Evolutionary conservation across 1,140 invertebrate genomes (phyloP).

Genomic region (Platyura marginata): DNA sequence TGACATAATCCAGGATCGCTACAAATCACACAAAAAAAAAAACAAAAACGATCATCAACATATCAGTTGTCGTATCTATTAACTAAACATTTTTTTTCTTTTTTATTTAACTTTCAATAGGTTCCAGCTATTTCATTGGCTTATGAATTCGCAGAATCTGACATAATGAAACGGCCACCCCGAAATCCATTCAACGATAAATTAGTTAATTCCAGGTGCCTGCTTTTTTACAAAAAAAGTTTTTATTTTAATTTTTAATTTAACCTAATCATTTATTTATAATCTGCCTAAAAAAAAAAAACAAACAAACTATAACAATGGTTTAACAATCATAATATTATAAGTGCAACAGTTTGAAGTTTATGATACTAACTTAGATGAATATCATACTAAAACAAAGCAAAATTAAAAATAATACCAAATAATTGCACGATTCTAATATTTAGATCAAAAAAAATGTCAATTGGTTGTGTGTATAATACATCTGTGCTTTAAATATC

Average conservation of each 20-base stretch:
- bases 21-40: neutral
- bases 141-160: conserved; percentile 94
- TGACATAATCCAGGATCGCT: too few relatives aligned
- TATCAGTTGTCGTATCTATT: too few relatives aligned
- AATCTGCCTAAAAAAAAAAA: neutral
- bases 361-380: too few relatives aligned
- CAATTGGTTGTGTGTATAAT: too few relatives aligned
- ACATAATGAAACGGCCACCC: conserved; percentile 98
- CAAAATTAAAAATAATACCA: too few relatives aligned
- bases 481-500: too few relatives aligned
- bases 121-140: conserved; percentile 96
- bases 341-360: too few relatives aligned
- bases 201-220: conserved; percentile 57
- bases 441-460: too few relatives aligned
- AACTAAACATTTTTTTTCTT: neutral
- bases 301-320: neutral
- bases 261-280: neutral
- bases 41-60: neutral
- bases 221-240: neutral
- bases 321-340: too few relatives aligned
- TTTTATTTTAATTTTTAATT: neutral
- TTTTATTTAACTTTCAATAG: conserved; percentile 26
- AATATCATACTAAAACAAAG: too few relatives aligned
- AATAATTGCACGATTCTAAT: too few relatives aligned
- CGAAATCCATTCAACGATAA: conserved; percentile 90